Evolutionary conservation across 2,888 invertebrate genomes (phyloP).

Genomic region (Labia minor): DNA sequence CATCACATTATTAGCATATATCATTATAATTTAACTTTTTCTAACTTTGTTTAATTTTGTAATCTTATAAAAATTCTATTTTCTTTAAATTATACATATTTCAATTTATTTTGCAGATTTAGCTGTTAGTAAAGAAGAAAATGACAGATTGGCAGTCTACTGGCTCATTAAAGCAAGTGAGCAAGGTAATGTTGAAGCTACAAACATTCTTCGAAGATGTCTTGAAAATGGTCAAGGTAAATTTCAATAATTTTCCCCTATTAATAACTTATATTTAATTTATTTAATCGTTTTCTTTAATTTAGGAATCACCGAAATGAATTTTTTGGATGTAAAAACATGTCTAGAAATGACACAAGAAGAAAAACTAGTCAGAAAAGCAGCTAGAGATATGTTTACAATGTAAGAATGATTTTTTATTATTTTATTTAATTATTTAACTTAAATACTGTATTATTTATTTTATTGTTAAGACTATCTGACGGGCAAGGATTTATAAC

Average conservation of each 20-base stretch:
- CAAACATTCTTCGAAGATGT: conserved; percentile 62
- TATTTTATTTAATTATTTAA: no score
- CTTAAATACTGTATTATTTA: no score
- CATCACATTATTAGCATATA: no score
- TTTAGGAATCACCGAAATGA: conserved; percentile 58
- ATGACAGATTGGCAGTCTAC: conserved; percentile 70
- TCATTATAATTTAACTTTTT: no score
- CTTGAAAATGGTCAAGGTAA: conserved; percentile 50
- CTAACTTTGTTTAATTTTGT: no score
- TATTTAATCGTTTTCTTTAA: conserved; percentile 17
- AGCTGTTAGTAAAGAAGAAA: conserved; percentile 59
- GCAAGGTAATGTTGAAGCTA: conserved; percentile 81
- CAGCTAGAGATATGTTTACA: conserved; percentile 78
- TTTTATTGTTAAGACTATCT: conserved; percentile 61
- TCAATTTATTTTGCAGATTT: conserved; percentile 41
- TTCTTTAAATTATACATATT: conserved; percentile 19
- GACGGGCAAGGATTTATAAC: conserved; percentile 81
- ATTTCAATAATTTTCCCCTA: no score
- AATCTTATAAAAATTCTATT: conserved; percentile 19
- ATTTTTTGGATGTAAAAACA: conserved; percentile 59
- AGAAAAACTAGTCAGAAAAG: conserved; percentile 77
- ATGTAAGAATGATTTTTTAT: conserved; percentile 48
- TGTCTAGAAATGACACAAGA: conserved; percentile 75
- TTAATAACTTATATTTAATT: not conserved
- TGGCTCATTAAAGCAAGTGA: conserved; percentile 90